phyloP scores from a whole-genome alignment of 1,140 invertebrate species.

The Caenorhabditis tropicalis region DNA sequence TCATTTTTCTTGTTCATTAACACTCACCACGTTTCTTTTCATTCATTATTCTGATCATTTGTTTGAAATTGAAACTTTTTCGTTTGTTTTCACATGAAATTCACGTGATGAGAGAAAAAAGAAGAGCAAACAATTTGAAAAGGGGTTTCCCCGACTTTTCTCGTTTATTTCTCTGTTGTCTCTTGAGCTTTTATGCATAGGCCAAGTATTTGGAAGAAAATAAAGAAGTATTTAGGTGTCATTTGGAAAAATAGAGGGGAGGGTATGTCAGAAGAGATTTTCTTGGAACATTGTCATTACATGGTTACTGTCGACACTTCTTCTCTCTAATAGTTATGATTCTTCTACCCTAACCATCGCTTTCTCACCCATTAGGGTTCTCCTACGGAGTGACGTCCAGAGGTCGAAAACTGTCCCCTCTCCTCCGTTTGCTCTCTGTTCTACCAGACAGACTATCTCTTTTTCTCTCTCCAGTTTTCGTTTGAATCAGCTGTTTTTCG shows the following conservation, averaged over 20 bases:
- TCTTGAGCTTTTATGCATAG: neutral
- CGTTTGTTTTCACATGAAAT: neutral
- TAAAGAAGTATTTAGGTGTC: no score
- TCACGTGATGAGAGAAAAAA: neutral
- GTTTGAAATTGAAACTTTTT: neutral
- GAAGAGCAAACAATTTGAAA: neutral
- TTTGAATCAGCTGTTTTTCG: slow-evolving; percentile 30
- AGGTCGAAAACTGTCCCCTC: slow-evolving; percentile 19
- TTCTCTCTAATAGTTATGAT: no score
- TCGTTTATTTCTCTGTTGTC: neutral
- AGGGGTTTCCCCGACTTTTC: slow-evolving; percentile 10
- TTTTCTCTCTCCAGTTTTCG: neutral
- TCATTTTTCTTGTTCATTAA: neutral
- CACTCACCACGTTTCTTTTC: neutral
- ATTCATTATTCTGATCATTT: neutral
- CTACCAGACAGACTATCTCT: neutral
- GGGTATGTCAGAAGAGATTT: no score
- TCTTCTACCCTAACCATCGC: no score
- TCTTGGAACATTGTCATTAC: no score
- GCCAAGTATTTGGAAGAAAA: no score
- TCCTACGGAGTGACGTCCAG: neutral
- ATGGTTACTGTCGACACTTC: no score
- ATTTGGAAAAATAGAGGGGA: no score
- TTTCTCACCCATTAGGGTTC: neutral
- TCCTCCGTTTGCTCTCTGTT: slow-evolving; percentile 18